Percentiles rank a stretch among this genome's conserved stretches.
Conservation (phyloP, 2,797 vertebrate species). For the Sebastes hubbsi region DNA sequence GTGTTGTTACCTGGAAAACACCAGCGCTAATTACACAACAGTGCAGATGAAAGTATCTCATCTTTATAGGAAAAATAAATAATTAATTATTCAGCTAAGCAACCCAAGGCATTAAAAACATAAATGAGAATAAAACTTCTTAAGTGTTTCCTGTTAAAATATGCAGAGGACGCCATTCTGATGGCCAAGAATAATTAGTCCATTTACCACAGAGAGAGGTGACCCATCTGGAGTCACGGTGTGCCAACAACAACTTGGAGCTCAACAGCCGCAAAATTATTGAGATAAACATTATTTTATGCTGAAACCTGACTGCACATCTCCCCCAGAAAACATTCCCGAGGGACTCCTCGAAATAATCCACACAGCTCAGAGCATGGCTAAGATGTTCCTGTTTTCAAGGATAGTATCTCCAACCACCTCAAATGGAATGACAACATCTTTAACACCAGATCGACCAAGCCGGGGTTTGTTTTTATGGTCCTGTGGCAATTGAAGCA, state of each 20-base stretch:
- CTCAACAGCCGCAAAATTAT: conserved; percentile 52
- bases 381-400: conserved; percentile 40
- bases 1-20: conserved; percentile 27
- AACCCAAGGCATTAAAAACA: not conserved
- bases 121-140: conserved; percentile 6
- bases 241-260: conserved; percentile 65
- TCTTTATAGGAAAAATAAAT: conserved; percentile 6
- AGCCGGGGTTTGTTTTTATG: conserved; percentile 9
- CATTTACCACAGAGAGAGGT: conserved; percentile 53
- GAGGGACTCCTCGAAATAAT: conserved; percentile 37
- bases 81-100: not conserved
- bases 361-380: conserved; percentile 24
- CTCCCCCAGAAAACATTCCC: conserved; percentile 50
- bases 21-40: not conserved
- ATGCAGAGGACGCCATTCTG: conserved; percentile 53
- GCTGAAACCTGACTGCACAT: conserved; percentile 51
- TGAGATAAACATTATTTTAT: conserved; percentile 67
- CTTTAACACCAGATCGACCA: conserved; percentile 16
- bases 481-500: conserved; percentile 29
- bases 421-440: conserved; percentile 40
- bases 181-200: conserved; percentile 56
- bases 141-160: conserved; percentile 41
- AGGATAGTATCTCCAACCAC: conserved; percentile 25
- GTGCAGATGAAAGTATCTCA: not conserved
- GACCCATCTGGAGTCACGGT: conserved; percentile 62